Base-by-base conservation (phyloP, 2,797 vertebrate species). In the Pangasius krempfi region DNA sequence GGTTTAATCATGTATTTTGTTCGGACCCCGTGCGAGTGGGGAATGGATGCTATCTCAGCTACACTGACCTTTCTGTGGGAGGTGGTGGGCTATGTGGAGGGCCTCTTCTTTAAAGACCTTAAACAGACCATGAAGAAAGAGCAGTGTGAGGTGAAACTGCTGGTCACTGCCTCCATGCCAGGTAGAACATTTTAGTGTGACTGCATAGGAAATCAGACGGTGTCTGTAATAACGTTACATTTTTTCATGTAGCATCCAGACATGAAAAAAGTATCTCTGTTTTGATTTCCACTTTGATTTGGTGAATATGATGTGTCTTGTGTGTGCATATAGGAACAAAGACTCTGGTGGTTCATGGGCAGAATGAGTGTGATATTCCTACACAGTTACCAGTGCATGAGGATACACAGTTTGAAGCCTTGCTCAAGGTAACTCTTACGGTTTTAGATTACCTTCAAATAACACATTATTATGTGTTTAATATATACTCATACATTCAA, bases 71-170 rank as follows among this genome's bases (percentile, higher is more conserved):
- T 99, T 94, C 96, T 99, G 27, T 99, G 99, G 99, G 98, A 99
- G 94, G 98, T 99, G 92, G 99, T 99, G 2, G 98, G 98, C 25
- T 99, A 98, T 0, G 98, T 99, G 60, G 99, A 99, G 93, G 98
- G 99, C 22, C 97, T 99, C 3, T 99, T 99, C 96, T 99, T 99
- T 94, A 99, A 99, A 92, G 98, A 99, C 89, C 97, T 99, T 89
- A 99, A 99, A 92, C 98, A 99, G 95, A 99, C 99, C 68, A 99
- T 99, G 98, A 99, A 99, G 95, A 99, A 99, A 92, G 98, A 99
- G 89, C 99, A 99, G 91, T 99, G 99, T 91, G 99, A 99, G 93
- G 98, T 99, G 88, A 99, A 99, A 87, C 96, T 99, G 81, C 94
- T 99, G 90, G 98, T 99, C 88, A 99, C 99, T 0, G 99, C 99